A percentile compares a stretch with the other conserved stretches of the same genome.
These are phyloP conservation scores for Ganaspis sp. DNA, from an alignment of 1,140 invertebrate species.

Conservation along the genomic window DNA sequence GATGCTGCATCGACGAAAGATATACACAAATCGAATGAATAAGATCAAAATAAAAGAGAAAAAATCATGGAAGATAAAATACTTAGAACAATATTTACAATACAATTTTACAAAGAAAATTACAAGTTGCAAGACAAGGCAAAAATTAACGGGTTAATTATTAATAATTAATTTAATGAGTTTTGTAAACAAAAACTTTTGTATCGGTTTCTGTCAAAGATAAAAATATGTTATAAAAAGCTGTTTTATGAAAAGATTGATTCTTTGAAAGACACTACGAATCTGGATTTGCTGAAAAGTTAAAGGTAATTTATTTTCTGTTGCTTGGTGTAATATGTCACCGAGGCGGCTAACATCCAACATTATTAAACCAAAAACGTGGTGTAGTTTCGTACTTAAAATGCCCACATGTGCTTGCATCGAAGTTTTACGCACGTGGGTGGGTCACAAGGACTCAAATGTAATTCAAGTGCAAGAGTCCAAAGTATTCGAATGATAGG, in stretches of 20 bases:
- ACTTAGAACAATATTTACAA: no score
- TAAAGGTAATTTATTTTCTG: background rate
- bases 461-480: slow-evolving; percentile 47
- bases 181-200: no score
- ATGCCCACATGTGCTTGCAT: slow-evolving; percentile 51
- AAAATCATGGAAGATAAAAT: no score
- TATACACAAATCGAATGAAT: background rate
- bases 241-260: background rate
- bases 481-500: no score
- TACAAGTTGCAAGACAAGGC: no score
- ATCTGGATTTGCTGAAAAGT: background rate
- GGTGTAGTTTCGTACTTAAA: slow-evolving; percentile 46
- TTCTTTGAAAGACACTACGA: background rate
- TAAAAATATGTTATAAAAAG: no score
- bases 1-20: background rate
- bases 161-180: no score
- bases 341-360: background rate
- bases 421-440: slow-evolving; percentile 47
- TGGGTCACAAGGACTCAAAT: slow-evolving; percentile 39
- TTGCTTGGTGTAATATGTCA: background rate
- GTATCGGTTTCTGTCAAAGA: no score
- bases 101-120: no score
- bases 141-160: no score
- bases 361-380: slow-evolving; percentile 36
- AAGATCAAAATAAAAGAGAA: no score